Conservation (phyloP, 2,888 invertebrate genomes). For the Drosophila fungiperda region DNA sequence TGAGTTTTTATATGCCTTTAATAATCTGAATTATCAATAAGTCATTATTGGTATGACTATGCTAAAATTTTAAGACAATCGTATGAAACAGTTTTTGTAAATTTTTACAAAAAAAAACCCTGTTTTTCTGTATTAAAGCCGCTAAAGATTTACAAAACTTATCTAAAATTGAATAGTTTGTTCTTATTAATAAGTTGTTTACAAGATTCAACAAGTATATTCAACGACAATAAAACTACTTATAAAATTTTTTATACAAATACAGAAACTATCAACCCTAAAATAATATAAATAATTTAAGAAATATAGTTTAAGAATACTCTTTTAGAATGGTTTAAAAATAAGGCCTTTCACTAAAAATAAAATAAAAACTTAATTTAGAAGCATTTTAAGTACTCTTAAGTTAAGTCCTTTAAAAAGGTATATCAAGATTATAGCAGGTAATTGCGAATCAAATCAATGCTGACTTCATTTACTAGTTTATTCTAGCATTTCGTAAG, state of each 20-base stretch:
- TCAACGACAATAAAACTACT: too few species aligned
- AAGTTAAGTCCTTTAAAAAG: neutral
- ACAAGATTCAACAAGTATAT: neutral
- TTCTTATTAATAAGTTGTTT: neutral
- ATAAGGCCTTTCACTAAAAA: neutral
- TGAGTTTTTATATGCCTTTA: too few species aligned
- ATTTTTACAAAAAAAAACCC: too few species aligned
- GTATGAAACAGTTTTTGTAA: neutral
- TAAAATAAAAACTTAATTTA: neutral
- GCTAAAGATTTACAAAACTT: neutral
- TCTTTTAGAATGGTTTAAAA: neutral
- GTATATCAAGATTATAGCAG: neutral
- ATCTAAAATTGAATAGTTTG: neutral
- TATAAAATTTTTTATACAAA: neutral
- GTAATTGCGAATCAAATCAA: neutral
- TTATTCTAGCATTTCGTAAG: constrained; percentile 22
- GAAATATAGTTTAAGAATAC: neutral
- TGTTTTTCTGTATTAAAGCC: neutral
- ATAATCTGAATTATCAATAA: neutral
- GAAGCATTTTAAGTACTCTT: neutral
- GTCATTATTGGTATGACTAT: neutral
- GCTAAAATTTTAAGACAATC: neutral
- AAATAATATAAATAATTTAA: neutral
- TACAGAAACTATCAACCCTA: neutral
- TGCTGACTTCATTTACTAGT: constrained; percentile 1